Evolutionary conservation across 2,797 vertebrate genomes (phyloP).

Genomic region (Micromesistius poutassou): DNA sequence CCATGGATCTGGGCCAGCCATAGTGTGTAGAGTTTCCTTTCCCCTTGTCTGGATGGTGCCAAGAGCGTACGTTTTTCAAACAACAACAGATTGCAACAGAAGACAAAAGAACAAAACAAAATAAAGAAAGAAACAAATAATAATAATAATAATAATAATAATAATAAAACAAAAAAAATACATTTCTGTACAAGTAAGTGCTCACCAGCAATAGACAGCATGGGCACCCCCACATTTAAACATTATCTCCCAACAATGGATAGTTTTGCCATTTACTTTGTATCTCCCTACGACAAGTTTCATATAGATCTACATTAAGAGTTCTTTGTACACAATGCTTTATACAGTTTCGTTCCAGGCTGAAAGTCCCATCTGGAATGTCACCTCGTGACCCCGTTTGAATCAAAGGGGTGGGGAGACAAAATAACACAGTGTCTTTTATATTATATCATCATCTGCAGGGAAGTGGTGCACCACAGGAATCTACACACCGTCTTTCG

Average conservation of each 20-base stretch:
- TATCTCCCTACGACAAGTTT: slow-evolving; percentile 57
- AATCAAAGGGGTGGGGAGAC: slow-evolving; percentile 16
- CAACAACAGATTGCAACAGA: slow-evolving; percentile 50
- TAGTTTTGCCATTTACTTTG: slow-evolving; percentile 57
- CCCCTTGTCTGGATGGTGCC: slow-evolving; percentile 45
- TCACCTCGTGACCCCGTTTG: slow-evolving; percentile 35
- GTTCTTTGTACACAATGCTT: slow-evolving; percentile 49
- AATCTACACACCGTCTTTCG: slow-evolving; percentile 54
- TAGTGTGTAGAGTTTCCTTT: slow-evolving; percentile 22
- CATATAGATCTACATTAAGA: slow-evolving; percentile 65
- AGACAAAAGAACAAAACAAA: slow-evolving; percentile 30
- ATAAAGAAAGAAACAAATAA: slow-evolving; percentile 21
- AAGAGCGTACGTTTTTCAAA: slow-evolving; percentile 53
- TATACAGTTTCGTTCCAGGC: slow-evolving; percentile 44
- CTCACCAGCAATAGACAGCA: slow-evolving; percentile 69
- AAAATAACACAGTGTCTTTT: slow-evolving; percentile 30
- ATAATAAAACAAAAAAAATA: no score
- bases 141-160: slow-evolving; percentile 10
- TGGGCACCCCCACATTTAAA: slow-evolving; percentile 73
- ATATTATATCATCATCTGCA: slow-evolving; percentile 15
- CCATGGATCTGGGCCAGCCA: slow-evolving; percentile 49
- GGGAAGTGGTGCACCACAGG: slow-evolving; percentile 41
- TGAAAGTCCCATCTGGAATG: slow-evolving; percentile 38
- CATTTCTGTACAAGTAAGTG: slow-evolving; percentile 77
- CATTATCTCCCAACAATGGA: slow-evolving; percentile 66